Percentiles rank a stretch among this genome's conserved stretches.
phyloP scores from a whole-genome alignment of 64 coral and sea anemone species.

The Stylophora pistillata region DNA sequence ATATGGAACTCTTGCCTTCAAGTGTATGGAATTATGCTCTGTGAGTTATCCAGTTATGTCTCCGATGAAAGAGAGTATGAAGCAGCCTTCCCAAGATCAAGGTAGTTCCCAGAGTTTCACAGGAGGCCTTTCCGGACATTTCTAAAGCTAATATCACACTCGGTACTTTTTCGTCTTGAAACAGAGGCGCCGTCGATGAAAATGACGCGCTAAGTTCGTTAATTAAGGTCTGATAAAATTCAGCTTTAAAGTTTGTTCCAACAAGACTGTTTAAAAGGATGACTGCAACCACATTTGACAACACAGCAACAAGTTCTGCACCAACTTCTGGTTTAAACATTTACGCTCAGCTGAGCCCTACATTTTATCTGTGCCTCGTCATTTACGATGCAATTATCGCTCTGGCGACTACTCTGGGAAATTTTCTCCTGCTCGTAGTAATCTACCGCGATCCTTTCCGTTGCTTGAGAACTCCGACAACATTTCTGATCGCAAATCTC shows the following conservation, averaged over 20 bases:
- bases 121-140: no score
- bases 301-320: neutral
- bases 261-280: neutral
- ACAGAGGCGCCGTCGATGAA: no score
- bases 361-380: slow-evolving; percentile 3
- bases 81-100: no score
- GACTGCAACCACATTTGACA: neutral
- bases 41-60: no score
- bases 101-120: no score
- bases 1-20: no score
- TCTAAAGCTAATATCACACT: no score
- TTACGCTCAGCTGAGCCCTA: slow-evolving; percentile 2
- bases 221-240: neutral
- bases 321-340: neutral
- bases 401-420: neutral
- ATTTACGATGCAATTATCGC: neutral
- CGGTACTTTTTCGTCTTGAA: no score
- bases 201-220: neutral
- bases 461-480: slow-evolving; percentile 3
- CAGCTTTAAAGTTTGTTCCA: neutral
- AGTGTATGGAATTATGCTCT: no score
- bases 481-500: slow-evolving; percentile 22
- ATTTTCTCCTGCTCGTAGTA: neutral
- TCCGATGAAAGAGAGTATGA: no score
- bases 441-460: slow-evolving; percentile 24